Evolutionary conservation across 2,797 vertebrate species (phyloP), one percentile per base, ranked within the genome.

Genomic region (Adelosebastes latens): DNA sequence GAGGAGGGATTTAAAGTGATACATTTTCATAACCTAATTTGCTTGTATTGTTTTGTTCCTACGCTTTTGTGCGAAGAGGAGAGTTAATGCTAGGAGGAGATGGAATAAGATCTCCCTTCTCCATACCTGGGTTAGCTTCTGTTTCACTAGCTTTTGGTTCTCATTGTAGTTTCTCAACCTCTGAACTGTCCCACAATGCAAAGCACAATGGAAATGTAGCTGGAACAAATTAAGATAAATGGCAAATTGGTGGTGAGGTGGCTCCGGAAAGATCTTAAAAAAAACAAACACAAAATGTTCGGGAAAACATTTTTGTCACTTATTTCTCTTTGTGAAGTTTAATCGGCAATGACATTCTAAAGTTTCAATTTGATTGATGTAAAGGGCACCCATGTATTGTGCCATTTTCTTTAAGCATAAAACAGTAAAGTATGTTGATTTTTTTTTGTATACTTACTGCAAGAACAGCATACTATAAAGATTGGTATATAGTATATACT

Each of bases 141-240:
- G 39, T 79, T 76, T 25, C 16, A 13, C n/a, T 66, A 36, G 36
- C 34, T 72, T 76, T 75, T 46, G 10, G 12, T 58, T 64, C 12
- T 39, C 18, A 61, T 16, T 36, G 7, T 49, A 7, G 70, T 69
- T 34, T 34, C 27, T 39, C 22, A 31, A 16, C 25, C 9, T 68
- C 31, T 60, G 13, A 56, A 6, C 53, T 55, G 16, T 78, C 8
- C 22, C 24, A 76, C 31, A 6, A 8, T 74, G 55, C 42, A 11
- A 20, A 13, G 6, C 39, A 65, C 16, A 52, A 64, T 70, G n/a
- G 39, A 83, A 72, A 69, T 69, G 53, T 6, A 69, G 53, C 71
- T 66, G 27, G 31, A 73, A 65, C 31, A 63, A 64, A 81, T 81
- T 67, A 36, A 42, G 16, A 69, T 59, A n/a, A 72, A 58, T 60